Evolutionary conservation across 1,140 invertebrate species (phyloP).

Genomic region (Zelostemma sp.): DNA sequence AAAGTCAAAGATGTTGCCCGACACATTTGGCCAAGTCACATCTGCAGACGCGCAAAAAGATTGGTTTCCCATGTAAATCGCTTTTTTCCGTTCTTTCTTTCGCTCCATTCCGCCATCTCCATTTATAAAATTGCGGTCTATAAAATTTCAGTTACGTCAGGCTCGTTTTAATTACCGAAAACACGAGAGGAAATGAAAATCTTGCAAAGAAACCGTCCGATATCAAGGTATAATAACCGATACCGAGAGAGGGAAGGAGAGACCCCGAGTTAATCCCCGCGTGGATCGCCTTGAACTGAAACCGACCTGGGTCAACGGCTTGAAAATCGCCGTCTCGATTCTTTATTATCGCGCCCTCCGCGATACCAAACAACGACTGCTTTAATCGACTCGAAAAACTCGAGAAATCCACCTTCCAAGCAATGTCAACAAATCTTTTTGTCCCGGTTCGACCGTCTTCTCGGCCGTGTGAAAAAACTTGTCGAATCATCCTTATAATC

Average conservation of each 20-base stretch:
- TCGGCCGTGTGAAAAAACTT: neutral
- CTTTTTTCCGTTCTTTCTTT: conserved; percentile 29
- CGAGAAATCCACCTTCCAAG: too few species aligned
- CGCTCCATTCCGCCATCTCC: conserved; percentile 10
- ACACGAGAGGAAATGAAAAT: too few species aligned
- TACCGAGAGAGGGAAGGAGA: neutral
- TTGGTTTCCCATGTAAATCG: conserved; percentile 5
- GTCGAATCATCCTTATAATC: neutral
- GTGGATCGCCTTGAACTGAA: conserved; percentile 16
- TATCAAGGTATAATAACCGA: too few species aligned
- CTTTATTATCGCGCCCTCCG: conserved; percentile 30
- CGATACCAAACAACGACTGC: neutral
- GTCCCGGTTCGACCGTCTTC: too few species aligned
- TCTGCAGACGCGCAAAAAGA: conserved; percentile 58
- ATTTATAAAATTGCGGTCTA: too few species aligned
- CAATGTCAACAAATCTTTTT: too few species aligned
- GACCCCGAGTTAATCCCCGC: conserved; percentile 5
- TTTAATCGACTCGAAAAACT: too few species aligned
- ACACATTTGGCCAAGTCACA: conserved; percentile 34
- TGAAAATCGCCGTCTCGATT: conserved; percentile 23
- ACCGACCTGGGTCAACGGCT: conserved; percentile 53
- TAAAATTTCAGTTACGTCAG: too few species aligned
- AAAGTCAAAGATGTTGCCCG: conserved; percentile 17
- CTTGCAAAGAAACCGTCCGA: too few species aligned
- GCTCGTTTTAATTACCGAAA: too few species aligned